Conservation (phyloP, 2,797 vertebrate species). For the Eulemur albifrons region DNA sequence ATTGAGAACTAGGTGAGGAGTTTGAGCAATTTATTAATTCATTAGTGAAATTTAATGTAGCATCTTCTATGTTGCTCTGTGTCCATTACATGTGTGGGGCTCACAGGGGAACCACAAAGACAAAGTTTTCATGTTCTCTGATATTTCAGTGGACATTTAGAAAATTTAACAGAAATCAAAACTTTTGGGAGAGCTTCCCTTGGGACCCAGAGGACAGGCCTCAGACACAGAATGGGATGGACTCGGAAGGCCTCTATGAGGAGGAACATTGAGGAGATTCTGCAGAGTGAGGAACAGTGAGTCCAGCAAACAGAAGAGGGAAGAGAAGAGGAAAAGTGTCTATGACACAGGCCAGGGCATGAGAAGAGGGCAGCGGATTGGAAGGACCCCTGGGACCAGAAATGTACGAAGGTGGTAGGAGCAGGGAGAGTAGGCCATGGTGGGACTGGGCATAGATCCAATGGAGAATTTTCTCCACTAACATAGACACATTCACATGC, state of each 20-base stretch:
- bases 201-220: not conserved
- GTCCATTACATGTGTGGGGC: not conserved
- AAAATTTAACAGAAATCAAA: not conserved
- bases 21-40: not conserved
- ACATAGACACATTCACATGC: not conserved
- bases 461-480: not conserved
- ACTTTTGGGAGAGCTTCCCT: not conserved
- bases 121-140: not conserved
- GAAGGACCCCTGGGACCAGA: not conserved
- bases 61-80: not conserved
- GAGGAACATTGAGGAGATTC: not conserved
- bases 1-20: not conserved
- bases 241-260: not conserved
- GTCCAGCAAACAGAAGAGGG: not conserved
- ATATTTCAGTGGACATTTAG: not conserved
- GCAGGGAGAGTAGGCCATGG: not conserved
- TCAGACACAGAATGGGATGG: not conserved
- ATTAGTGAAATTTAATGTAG: not conserved
- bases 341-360: not conserved
- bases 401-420: too few relatives aligned
- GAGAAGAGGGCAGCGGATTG: not conserved
- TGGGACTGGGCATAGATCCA: not conserved
- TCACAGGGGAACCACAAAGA: not conserved
- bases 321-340: not conserved
- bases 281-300: not conserved